Evolutionary conservation across 2,888 invertebrate genomes (phyloP), one percentile per base, ranked within the genome.

Genomic region (Odontocolon sp.): DNA sequence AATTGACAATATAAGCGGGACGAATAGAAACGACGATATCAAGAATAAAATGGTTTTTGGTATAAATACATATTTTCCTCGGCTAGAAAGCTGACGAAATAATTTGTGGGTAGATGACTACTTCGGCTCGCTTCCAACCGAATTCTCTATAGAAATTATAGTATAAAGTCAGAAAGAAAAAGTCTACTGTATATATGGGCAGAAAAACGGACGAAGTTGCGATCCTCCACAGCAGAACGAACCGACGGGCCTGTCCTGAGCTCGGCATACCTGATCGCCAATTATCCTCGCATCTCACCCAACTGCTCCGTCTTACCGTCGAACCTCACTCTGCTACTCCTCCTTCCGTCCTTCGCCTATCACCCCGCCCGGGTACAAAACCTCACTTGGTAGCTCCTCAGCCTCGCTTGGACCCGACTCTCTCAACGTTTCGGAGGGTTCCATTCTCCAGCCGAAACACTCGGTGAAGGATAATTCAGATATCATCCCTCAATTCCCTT

Each of bases 281-380:
- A 87, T 87, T 87, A 87, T 87, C 85, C 84, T 82, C 83, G 86
- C 83, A 83, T 84, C 87, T 86, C 86, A 77, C 69, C 84, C 87
- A 87, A 87, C 85, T 86, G 87, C 79, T 73, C 38, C 75, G 66
- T 38, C 66, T 72, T 63, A 54, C 66, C 47, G 42, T 36, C 11
- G 16, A 70, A 59, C 40, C 69, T 69, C 73, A 18, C 42, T 52
- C 61, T 69, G 47, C 63, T 74, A 31, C 54, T 26, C 72, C 50
- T 50, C 57, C 59, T 56, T 45, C 61, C 11, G 16, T 9, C n/a
- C 42, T 11, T n/a, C 56, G 18, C 47, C 14, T 54, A 26, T 63
- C 47, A n/a, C 28, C 50, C 36, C 57, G 63, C 45, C 18, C 73
- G 50, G 26, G 38, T 45, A 31, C 23, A 23, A 38, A 36, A 57